Evolutionary conservation across 2,888 invertebrate species (phyloP).

Genomic region (Dysmachus trigonus): DNA sequence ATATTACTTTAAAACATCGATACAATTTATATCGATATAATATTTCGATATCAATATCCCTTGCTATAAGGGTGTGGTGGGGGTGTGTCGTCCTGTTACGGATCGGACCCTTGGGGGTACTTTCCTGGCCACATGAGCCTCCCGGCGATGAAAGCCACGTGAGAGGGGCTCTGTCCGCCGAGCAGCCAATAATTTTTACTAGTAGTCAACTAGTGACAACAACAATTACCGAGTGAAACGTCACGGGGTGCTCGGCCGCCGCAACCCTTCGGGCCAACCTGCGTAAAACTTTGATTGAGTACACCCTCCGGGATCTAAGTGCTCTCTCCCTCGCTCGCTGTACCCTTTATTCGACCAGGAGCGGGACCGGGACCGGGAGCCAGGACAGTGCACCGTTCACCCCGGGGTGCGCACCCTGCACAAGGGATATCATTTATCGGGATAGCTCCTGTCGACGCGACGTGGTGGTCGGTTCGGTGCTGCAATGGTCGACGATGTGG

Average conservation of each 20-base stretch:
- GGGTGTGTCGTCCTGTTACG: neutral
- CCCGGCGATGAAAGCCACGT: neutral
- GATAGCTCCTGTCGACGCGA: slow-evolving; percentile 10
- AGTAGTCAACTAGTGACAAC: slow-evolving; percentile 31
- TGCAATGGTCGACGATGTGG: neutral
- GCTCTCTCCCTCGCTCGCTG: slow-evolving; percentile 38
- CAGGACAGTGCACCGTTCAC: neutral
- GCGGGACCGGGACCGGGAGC: neutral
- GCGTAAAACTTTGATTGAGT: slow-evolving; percentile 46
- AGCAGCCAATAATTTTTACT: slow-evolving; percentile 22
- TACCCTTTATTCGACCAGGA: neutral
- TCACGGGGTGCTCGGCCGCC: neutral
- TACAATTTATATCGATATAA: no score
- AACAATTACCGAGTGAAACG: slow-evolving; percentile 11
- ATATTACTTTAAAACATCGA: no score
- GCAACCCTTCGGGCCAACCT: slow-evolving; percentile 10
- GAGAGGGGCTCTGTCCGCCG: neutral
- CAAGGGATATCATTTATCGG: slow-evolving; percentile 17
- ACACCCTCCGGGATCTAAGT: slow-evolving; percentile 47
- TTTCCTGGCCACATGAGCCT: neutral
- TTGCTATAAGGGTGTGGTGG: neutral
- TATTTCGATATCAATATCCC: no score
- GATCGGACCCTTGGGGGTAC: slow-evolving; percentile 17
- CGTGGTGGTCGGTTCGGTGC: neutral
- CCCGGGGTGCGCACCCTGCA: slow-evolving; percentile 41